Evolutionary conservation across 2,797 vertebrate species (phyloP), one percentile per base, ranked within the genome.

Genomic region (Cryptoprocta ferox): DNA sequence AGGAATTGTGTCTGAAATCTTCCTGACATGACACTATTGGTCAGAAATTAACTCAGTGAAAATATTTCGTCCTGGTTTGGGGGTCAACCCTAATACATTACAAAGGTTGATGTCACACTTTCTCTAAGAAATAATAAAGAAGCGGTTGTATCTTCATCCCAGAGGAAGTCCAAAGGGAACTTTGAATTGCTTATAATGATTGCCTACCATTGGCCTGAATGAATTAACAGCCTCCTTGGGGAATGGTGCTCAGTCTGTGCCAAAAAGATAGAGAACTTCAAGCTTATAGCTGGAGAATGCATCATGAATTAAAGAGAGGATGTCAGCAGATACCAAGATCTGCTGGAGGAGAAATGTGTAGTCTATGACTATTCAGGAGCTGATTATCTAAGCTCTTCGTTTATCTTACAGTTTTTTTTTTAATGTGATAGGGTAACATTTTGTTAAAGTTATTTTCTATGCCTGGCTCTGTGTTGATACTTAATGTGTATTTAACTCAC

Each of bases 261-360:
- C 83, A 84, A 83, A 97, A 97, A 89, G 65, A 97, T n/a, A 89
- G 93, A 92, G 89, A 96, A 97, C 39, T 96, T 93, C 32, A 86
- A 92, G 32, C 56, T 86, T 96, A 45, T 63, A 82, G 71, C 7
- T 80, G 35, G 24, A 85, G 61, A 94, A 80, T 61, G 39, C 0
- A 70, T 73, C 39, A 50, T 26, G 35, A 91, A 94, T 80, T 93
- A 90, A 94, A 94, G 63, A 86, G 50, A 96, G 32, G 35, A 73
- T 63, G n/a, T 89, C 76, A 88, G 91, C 53, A 95, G 59, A 96
- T 63, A 86, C 28, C 45, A 73, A 91, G 53, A 93, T 80, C 70
- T 87, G 7, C 37, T 84, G 42, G n/a, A 88, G 76, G 35, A 97
- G 88, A 95, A 88, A 59, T 78, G 4, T 10, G 32, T 32, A 32